Evolutionary conservation across 2,113 vertebrate species (phyloP).

Genomic region (Dendropsophus ebraccatus): DNA sequence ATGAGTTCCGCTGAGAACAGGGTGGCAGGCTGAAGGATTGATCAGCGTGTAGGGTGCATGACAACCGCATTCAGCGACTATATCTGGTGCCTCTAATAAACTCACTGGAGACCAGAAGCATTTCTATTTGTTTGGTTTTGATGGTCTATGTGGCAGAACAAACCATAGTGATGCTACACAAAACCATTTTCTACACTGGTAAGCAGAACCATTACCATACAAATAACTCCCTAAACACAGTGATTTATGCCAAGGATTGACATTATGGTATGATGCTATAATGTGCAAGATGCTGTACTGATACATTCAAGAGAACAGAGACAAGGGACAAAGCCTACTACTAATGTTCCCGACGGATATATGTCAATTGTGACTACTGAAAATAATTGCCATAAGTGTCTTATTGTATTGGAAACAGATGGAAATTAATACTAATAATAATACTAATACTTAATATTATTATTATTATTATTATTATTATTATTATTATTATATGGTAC

Average conservation of each 20-base stretch:
- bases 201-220: constrained; percentile 1
- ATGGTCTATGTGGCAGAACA: constrained; percentile 1
- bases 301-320: background rate
- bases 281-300: background rate
- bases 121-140: constrained; percentile 9
- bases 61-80: constrained; percentile 21
- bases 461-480: no score
- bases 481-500: no score
- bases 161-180: background rate
- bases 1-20: constrained; percentile 43
- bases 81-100: constrained; percentile 50
- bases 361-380: no score
- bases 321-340: background rate
- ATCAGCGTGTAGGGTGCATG: constrained; percentile 34
- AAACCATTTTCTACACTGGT: background rate
- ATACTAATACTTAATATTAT: no score
- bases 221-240: background rate
- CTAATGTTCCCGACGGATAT: background rate
- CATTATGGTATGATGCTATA: background rate
- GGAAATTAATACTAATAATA: no score
- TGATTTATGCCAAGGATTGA: background rate
- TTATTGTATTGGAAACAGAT: no score
- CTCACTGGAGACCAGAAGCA: constrained; percentile 33
- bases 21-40: constrained; percentile 38
- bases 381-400: no score